phyloP scores from a whole-genome alignment of 2,888 invertebrate species.

The Pheosia gnoma region DNA sequence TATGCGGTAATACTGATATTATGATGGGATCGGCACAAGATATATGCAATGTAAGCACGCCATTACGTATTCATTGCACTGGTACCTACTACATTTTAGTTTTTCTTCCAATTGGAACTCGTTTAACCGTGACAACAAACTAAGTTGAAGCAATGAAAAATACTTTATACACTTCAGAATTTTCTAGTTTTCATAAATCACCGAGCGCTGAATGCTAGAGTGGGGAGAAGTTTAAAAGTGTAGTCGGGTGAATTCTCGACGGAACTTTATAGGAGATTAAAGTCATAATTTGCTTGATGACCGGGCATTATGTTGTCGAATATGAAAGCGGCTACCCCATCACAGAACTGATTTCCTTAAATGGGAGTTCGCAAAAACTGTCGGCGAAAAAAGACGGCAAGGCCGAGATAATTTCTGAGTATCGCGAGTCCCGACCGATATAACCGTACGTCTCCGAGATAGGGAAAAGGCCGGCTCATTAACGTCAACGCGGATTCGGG shows the following conservation, averaged over 20 bases:
- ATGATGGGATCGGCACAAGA: too few relatives aligned
- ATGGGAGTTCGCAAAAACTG: conserved; percentile 57
- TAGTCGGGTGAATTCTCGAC: conserved; percentile 69
- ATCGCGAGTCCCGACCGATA: conserved; percentile 61
- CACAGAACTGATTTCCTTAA: conserved; percentile 60
- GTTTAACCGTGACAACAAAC: neutral
- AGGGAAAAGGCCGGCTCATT: conserved; percentile 78
- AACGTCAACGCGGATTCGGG: conserved; percentile 73
- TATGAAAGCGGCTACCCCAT: conserved; percentile 62
- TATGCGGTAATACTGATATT: too few relatives aligned
- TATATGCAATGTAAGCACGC: too few relatives aligned
- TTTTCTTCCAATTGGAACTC: neutral
- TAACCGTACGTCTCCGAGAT: conserved; percentile 77
- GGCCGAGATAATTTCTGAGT: conserved; percentile 63
- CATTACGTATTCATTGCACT: too few relatives aligned
- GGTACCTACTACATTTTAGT: neutral
- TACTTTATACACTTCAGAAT: conserved; percentile 66
- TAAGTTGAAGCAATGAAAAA: conserved; percentile 59
- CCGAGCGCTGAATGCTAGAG: conserved; percentile 66
- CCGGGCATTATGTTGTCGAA: conserved; percentile 69
- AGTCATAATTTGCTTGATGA: conserved; percentile 78
- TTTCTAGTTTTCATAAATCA: conserved; percentile 79
- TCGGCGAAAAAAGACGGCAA: conserved; percentile 52
- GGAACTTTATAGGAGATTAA: conserved; percentile 76
- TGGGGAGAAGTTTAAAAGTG: conserved; percentile 71